Base-by-base conservation (phyloP, 2,113 vertebrate species). In the Rhea pennata region DNA sequence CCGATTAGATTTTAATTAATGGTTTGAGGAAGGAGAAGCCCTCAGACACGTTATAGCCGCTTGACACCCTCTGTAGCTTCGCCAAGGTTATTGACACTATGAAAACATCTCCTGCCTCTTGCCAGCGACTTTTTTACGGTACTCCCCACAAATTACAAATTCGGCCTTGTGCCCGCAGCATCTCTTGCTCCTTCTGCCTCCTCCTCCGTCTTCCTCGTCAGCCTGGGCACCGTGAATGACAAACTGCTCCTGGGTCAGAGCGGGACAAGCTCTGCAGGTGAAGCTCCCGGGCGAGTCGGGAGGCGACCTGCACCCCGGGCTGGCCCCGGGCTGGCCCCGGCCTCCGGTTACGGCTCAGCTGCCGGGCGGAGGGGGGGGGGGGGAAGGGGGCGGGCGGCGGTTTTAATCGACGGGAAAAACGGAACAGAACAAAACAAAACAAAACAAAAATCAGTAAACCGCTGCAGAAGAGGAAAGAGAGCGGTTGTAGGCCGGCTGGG, bases 91-190 rank as follows among this genome's bases (percentile, higher is more conserved):
- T 1, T 8, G 50, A 36, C 26, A 6, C 54, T 15, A 6, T 8
- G 39, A 9, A 46, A 54, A 12, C 36, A 31, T 31, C 12, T 8
- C 0, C 36, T 3, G 4, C 23, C 3, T 6, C 0, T 33, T 95
- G 17, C 33, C 54, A 36, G 70, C 0, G 8, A 5, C 7, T 33
- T 33, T 33, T 64, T 44, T 15, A 13, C 24, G 1, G 5, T 2
- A 16, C 20, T n/a, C 4, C 13, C 21, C 39, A 1, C 46, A 11
- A 31, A 33, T 0, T 0, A 3, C 24, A 22, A 20, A 19, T 16
- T 6, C 50, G 6, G 4, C 2, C 56, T 58, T 5, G 29, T 0
- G 11, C 5, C 23, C 14, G 29, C 36, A 9, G 26, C 4, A 1
- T 22, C 50, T 50, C 24, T 44, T 3, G 42, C 61, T 16, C 71